Evolutionary conservation across 1,140 invertebrate genomes (phyloP).

Genomic region (Magallana gigas): DNA sequence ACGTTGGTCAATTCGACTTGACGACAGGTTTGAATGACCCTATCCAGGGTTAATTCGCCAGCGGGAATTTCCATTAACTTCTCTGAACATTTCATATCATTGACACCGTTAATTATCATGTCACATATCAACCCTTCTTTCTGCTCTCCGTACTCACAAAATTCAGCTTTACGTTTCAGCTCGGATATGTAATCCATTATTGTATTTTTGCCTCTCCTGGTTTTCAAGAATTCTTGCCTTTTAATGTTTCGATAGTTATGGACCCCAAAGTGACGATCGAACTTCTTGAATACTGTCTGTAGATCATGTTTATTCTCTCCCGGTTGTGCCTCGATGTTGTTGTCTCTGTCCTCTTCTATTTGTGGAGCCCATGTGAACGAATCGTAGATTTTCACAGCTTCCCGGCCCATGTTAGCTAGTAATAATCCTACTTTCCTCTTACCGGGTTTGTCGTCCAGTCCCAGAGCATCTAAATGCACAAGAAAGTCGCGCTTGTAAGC

Average conservation of each 20-base stretch:
- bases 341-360: slow-evolving; percentile 11
- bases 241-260: slow-evolving; percentile 58
- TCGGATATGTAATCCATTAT: slow-evolving; percentile 57
- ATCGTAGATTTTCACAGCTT: slow-evolving; percentile 39
- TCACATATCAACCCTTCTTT: slow-evolving; percentile 57
- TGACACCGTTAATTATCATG: slow-evolving; percentile 58
- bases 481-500: too few species aligned
- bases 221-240: slow-evolving; percentile 53
- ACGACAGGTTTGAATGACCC: slow-evolving; percentile 52
- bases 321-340: not conserved
- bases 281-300: slow-evolving; percentile 16
- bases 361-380: slow-evolving; percentile 33
- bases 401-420: not conserved
- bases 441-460: slow-evolving; percentile 35
- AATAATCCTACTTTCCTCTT: not conserved
- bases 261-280: slow-evolving; percentile 53
- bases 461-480: too few species aligned
- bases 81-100: slow-evolving; percentile 57
- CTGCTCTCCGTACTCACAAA: slow-evolving; percentile 57
- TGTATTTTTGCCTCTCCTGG: slow-evolving; percentile 45
- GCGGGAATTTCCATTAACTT: slow-evolving; percentile 57
- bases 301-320: slow-evolving; percentile 45
- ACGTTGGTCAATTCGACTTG: slow-evolving; percentile 50
- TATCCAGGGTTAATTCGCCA: slow-evolving; percentile 44
- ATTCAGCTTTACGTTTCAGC: slow-evolving; percentile 56